Evolutionary conservation across 1,140 invertebrate species (phyloP), one percentile per base, ranked within the genome.

Genomic region (Holotrichia oblita): DNA sequence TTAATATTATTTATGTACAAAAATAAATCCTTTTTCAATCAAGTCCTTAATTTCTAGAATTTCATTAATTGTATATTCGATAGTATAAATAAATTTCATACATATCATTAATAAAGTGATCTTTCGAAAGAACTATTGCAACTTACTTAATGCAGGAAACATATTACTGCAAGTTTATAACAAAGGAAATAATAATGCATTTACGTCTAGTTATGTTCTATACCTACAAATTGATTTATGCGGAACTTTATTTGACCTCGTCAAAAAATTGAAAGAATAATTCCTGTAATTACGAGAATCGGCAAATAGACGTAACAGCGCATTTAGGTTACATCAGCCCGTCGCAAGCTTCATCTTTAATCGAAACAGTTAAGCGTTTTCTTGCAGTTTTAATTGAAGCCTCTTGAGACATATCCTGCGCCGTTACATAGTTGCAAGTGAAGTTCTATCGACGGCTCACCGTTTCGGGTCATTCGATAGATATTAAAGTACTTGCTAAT

Each of bases 371-470:
- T 69, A 34, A 14, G 22, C 20, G 22, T 27, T 69, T 34, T 34
- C 22, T 27, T 69, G 22, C 61, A 69, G 61, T 69, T 17, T 69
- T 27, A 69, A 69, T 69, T 69, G 61, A 24, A 22, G 61, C 22
- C 12, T 17, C 27, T 27, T 27, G 22, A 69, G 20, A 24, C 2
- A 27, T 27, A 22, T 55, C 48, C 48, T 55, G 6, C 48, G n/a
- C 6, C 48, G 48, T 55, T 17, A 17, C 27, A 34, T 34, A 34
- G 27, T 34, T 34, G 27, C 27, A 34, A 34, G 27, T 34, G 27
- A 34, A 34, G 27, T 34, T 34, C 4, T 34, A 34, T 34, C 4
- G 2, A 34, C 4, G 1, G 27, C 27, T 34, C 27, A 4, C 27
- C 27, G 27, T 34, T 34, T 34, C 27, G 27, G 27, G 27, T 34